A percentile compares a stretch with the other conserved stretches of the same genome.
Evolutionary conservation across 2,113 vertebrate species (phyloP).

Genomic region (Eulemur rufifrons): DNA sequence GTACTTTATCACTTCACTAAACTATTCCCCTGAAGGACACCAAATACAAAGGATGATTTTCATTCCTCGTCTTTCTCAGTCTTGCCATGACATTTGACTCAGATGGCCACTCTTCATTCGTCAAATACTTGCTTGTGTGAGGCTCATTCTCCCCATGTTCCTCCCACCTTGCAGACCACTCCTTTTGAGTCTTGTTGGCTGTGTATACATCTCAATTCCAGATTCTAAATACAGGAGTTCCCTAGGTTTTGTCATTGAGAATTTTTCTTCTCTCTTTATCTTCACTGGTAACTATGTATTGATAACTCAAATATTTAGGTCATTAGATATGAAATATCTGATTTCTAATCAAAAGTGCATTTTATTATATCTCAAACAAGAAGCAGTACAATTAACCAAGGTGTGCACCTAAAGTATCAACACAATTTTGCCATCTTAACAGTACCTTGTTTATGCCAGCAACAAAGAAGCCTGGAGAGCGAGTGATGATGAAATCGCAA

Average conservation of each 20-base stretch:
- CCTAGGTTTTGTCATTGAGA: too few species aligned
- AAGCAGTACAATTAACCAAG: too few species aligned
- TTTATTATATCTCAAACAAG: too few species aligned
- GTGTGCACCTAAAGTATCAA: too few species aligned
- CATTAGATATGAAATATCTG: too few species aligned
- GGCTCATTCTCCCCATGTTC: not conserved
- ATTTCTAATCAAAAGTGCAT: too few species aligned
- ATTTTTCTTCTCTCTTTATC: not conserved
- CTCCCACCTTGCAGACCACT: not conserved
- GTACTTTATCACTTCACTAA: not conserved
- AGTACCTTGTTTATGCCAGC: too few species aligned
- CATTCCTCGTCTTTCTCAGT: not conserved
- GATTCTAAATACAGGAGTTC: not conserved
- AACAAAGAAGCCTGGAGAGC: too few species aligned
- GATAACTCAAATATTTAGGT: not conserved
- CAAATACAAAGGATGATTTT: not conserved
- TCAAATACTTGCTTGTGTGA: not conserved
- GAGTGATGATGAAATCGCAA: too few species aligned
- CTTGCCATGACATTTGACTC: not conserved
- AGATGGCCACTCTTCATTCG: not conserved
- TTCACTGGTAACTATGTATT: not conserved
- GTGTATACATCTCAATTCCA: not conserved
- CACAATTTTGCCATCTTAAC: too few species aligned
- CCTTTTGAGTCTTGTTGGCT: not conserved
- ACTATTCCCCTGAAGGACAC: not conserved